A percentile compares a stretch with the other conserved stretches of the same genome.
Evolutionary conservation across 2,888 invertebrate species (phyloP).

Genomic region (Drosophila barbarae): DNA sequence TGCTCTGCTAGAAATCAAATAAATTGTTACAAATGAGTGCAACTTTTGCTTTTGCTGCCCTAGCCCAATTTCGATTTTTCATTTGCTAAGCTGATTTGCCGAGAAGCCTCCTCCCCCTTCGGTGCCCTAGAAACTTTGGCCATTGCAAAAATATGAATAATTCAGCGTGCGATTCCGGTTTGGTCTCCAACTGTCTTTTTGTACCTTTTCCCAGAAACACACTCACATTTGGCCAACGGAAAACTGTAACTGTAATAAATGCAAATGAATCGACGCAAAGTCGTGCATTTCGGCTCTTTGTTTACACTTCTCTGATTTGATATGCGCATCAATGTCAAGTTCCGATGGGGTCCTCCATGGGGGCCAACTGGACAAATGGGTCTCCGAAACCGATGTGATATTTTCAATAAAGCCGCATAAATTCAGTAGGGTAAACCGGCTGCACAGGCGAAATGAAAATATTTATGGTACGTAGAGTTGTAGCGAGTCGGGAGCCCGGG

Average conservation of each 20-base stretch:
- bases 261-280: conserved; percentile 67
- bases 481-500: background rate
- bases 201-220: conserved; percentile 14
- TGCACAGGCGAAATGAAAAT: background rate
- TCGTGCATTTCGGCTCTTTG: conserved; percentile 57
- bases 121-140: conserved; percentile 37
- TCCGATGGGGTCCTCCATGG: background rate
- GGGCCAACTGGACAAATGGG: conserved; percentile 23
- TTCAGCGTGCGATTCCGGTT: conserved; percentile 58
- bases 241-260: conserved; percentile 52
- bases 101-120: conserved; percentile 10
- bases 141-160: conserved; percentile 63
- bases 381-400: conserved; percentile 11
- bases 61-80: conserved; percentile 58
- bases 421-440: background rate
- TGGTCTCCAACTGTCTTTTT: conserved; percentile 37
- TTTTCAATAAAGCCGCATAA: conserved; percentile 28
- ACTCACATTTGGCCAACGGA: conserved; percentile 12
- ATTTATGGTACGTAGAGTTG: conserved; percentile 7
- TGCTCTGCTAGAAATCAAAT: conserved; percentile 58
- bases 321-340: conserved; percentile 59
- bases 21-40: conserved; percentile 74
- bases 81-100: conserved; percentile 69
- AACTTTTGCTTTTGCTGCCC: conserved; percentile 64
- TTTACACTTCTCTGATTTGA: conserved; percentile 59